Base-by-base conservation (phyloP, 2,113 vertebrate species). In the Lagenorhynchus albirostris region DNA sequence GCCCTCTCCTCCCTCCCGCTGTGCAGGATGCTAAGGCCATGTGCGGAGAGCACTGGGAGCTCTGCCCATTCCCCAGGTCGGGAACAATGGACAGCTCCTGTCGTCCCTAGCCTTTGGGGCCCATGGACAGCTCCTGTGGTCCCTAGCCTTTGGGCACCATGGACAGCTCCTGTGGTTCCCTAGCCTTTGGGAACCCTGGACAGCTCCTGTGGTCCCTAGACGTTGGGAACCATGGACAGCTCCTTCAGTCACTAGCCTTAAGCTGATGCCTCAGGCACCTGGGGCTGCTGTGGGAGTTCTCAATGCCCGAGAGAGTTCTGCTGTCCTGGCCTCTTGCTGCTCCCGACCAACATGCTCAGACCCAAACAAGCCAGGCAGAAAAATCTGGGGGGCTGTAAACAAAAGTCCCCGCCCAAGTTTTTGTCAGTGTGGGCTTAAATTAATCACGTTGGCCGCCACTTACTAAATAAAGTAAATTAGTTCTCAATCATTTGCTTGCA, bases 401-500 rank as follows among this genome's bases (percentile, higher is more conserved):
- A 93, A 91, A 70, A 25, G n/a, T 23, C 79, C 44, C 83, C 38
- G 15, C 50, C 77, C 71, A 82, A 31, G 58, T 77, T 89, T 96
- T 93, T 79, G 94, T 63, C 92, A 74, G 68, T 36, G 79, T 50
- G 36, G 95, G 93, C 93, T 96, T 81, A 89, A 73, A 50, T 50
- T 50, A 5, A 53, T 77, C 88, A 94, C 85, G 29, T 67, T 91
- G 71, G 89, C 92, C 4, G 17, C 90, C 36, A 91, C 96, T 98
- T 98, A 98, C 97, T 97, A 97, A 97, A 97, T 97, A 98, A 97
- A 98, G 97, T 92, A 97, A 98, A 98, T 97, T 96, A 97, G 96
- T 82, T 95, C 95, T 96, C 97, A 97, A 96, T 97, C 97, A 97
- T 95, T 86, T 98, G 97, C 95, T 93, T 95, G 26, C 86, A 97